Evolutionary conservation across 2,113 vertebrate genomes (phyloP).

Genomic region (Limanda limanda): DNA sequence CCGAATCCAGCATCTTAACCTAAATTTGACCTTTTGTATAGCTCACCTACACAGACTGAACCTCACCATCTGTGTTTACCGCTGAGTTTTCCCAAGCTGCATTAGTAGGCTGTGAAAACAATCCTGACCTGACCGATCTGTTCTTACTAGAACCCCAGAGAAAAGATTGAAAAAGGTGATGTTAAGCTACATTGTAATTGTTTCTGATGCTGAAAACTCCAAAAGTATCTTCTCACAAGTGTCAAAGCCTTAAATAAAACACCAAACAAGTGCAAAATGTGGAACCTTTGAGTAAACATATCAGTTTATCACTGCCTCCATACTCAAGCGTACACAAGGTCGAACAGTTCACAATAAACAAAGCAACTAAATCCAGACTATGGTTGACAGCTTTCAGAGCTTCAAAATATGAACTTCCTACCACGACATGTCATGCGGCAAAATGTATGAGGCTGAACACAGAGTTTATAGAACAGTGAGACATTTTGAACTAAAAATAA

Average conservation of each 20-base stretch:
- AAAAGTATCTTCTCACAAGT: too few relatives aligned
- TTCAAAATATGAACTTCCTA: conserved; percentile 18
- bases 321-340: not conserved
- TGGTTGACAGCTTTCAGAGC: not conserved
- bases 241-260: too few relatives aligned
- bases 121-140: too few relatives aligned
- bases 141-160: too few relatives aligned
- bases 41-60: not conserved
- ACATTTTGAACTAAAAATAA: conserved; percentile 51
- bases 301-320: not conserved
- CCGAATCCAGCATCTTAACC: not conserved
- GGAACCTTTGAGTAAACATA: not conserved
- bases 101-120: not conserved
- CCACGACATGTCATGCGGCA: conserved; percentile 18
- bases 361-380: not conserved
- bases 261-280: too few relatives aligned
- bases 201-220: too few relatives aligned
- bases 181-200: too few relatives aligned
- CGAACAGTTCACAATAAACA: not conserved
- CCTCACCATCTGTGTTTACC: not conserved
- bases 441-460: conserved; percentile 35
- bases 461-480: conserved; percentile 35
- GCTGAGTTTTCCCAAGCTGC: not conserved
- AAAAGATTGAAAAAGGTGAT: too few relatives aligned
- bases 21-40: not conserved